phyloP scores from a whole-genome alignment of 2,888 invertebrate species.

The Antheraea yamamai region DNA sequence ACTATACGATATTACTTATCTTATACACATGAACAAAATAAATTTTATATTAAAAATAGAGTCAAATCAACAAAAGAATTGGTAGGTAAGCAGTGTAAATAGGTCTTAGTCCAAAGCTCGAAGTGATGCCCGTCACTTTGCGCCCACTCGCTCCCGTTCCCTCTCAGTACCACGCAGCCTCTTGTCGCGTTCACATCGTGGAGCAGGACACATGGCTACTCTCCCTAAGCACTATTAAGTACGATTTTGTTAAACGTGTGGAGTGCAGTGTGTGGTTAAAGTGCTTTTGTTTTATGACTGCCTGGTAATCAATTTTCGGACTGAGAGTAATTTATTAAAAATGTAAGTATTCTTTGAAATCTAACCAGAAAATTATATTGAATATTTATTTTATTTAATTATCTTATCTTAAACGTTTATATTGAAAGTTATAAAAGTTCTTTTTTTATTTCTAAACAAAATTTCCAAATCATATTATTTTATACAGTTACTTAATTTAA shows the following conservation, averaged over 20 bases:
- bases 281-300: constrained; percentile 43
- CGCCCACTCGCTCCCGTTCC: constrained; percentile 57
- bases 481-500: neutral
- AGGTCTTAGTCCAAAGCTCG: constrained; percentile 35
- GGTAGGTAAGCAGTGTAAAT: constrained; percentile 48
- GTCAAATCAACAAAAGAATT: neutral
- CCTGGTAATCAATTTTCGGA: constrained; percentile 34
- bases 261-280: constrained; percentile 70
- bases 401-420: neutral
- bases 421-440: neutral
- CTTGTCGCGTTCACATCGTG: constrained; percentile 56
- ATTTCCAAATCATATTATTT: neutral
- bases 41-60: neutral
- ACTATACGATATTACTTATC: too few relatives aligned
- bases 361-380: too few relatives aligned
- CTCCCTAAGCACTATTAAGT: constrained; percentile 24
- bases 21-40: neutral
- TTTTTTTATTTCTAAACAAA: neutral
- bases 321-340: constrained; percentile 43
- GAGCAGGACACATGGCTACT: constrained; percentile 28
- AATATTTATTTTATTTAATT: neutral
- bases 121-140: constrained; percentile 56
- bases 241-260: constrained; percentile 33
- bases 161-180: constrained; percentile 74
- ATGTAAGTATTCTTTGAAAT: constrained; percentile 43